phyloP scores from a whole-genome alignment of 2,888 invertebrate genomes.

The Mellilla xanthometata region DNA sequence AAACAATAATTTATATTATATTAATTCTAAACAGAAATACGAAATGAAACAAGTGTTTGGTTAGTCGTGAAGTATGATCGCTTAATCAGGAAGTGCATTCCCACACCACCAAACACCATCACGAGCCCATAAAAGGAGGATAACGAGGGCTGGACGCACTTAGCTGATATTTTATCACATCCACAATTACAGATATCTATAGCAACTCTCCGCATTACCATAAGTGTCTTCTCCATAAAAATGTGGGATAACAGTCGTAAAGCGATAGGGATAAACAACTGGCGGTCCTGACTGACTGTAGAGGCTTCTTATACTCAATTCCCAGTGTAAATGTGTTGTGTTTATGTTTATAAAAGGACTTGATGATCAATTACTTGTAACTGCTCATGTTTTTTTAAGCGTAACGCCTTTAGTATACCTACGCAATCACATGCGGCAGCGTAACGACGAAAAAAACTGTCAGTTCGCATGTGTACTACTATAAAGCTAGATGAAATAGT shows the following conservation, averaged over 20 bases:
- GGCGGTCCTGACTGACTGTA: conserved; percentile 21
- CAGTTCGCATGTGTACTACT: too few species aligned
- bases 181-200: conserved; percentile 23
- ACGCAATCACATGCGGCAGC: too few species aligned
- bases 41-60: too few species aligned
- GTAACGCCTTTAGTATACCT: background rate
- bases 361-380: background rate
- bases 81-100: conserved; percentile 21
- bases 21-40: too few species aligned
- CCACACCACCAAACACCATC: conserved; percentile 24
- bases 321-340: background rate
- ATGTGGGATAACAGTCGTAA: conserved; percentile 42
- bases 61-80: conserved; percentile 2
- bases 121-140: conserved; percentile 28
- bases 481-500: too few species aligned
- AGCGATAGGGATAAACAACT: conserved; percentile 28
- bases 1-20: too few species aligned
- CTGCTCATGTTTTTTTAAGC: background rate
- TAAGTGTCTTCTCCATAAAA: conserved; percentile 57
- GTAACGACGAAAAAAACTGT: too few species aligned
- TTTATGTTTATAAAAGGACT: background rate
- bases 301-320: background rate
- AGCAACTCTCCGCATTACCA: conserved; percentile 46
- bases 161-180: conserved; percentile 29
- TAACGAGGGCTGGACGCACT: conserved; percentile 19